A percentile compares a stretch with the other conserved stretches of the same genome.
phyloP scores from a whole-genome alignment of 2,113 vertebrate genomes.

The Crotophaga sulcirostris region DNA sequence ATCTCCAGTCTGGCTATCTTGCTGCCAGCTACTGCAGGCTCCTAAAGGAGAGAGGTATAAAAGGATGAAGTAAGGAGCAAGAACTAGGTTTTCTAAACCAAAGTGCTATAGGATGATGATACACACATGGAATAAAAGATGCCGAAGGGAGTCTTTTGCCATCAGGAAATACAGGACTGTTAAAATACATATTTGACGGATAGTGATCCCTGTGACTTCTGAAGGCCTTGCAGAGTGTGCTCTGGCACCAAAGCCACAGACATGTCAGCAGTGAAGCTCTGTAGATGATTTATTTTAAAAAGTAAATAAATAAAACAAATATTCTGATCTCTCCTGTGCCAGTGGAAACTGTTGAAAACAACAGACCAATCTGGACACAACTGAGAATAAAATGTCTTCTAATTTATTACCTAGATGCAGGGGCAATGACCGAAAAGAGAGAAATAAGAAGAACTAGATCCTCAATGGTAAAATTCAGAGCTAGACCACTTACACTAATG shows the following conservation, averaged over 20 bases:
- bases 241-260: background rate
- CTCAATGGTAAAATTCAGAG: background rate
- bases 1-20: background rate
- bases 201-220: background rate
- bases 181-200: background rate
- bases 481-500: background rate
- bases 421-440: background rate
- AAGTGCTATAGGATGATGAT: background rate
- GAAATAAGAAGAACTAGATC: background rate
- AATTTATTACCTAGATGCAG: background rate
- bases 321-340: background rate
- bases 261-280: background rate
- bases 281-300: background rate
- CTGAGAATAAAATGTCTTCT: background rate
- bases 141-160: background rate
- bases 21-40: background rate
- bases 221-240: background rate
- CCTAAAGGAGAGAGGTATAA: background rate
- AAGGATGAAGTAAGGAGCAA: background rate
- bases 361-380: background rate
- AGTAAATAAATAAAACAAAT: background rate
- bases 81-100: background rate
- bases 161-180: background rate
- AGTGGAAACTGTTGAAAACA: slow-evolving; percentile 18
- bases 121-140: background rate